Base-by-base conservation (phyloP, 2,888 invertebrate genomes). In the Drosophila neotestacea region DNA sequence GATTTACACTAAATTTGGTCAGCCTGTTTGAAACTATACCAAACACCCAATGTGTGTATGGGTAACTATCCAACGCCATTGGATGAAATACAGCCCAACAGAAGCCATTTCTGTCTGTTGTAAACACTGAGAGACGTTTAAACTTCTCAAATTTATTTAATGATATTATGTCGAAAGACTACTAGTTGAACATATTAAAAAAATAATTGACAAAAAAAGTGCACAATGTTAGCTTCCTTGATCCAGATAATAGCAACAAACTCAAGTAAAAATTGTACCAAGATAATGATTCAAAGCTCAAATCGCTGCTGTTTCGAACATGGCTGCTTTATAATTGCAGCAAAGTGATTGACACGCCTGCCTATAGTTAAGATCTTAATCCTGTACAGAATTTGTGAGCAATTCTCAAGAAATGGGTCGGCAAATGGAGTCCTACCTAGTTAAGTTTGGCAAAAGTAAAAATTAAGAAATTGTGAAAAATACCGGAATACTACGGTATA, bases 261-360 rank as follows among this genome's bases (percentile, higher is more conserved):
- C 13, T 16, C 2, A 13, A 6, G 0, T 46, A 44, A 1, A 56
- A 36, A 30, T 22, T 55, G 32, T 55, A 55, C 2, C 44, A 55
- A 6, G 34, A 44, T 7, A 55, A 44, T 36, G 44, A 44, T 11
- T 36, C 44, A 4, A 55, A 55, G n/a, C 55, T 27, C 13, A 55
- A 55, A 11, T 42, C 42, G 51, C 27, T 34, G 2, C 34, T 22
- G 22, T 22, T 16, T 10, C 27, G 28, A 1, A 51, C 51, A 4
- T 51, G 51, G 38, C 27, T 51, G 16, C 38, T 51, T 6, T 51
- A 51, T 27, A 38, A 51, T 27, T 51, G 27, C 32, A 36, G 27
- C 11, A 38, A 51, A n/a, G 51, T 51, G 4, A 28, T 51, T n/a
- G 38, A 51, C 22, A 51, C 51, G 7, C 38, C 51, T 4, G 36